These are phyloP conservation scores for Lochmaea capreae DNA, from an alignment of 2,888 invertebrate species.

Conservation along the genomic window DNA sequence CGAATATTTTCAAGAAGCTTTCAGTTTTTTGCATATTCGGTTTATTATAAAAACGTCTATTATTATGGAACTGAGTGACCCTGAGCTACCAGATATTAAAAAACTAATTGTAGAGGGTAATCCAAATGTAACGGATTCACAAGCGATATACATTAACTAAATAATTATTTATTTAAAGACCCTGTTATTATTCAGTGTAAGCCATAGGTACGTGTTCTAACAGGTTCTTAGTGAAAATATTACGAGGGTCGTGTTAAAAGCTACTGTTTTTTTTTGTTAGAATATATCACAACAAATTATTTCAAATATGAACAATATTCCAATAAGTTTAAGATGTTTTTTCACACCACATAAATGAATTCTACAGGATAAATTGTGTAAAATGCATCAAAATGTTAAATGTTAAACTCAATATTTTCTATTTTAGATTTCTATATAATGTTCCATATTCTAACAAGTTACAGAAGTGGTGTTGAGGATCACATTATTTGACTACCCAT, in stretches of 20 bases:
- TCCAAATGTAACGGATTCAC: slow-evolving; percentile 25
- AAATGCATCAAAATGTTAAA: neutral
- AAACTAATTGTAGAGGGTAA: slow-evolving; percentile 33
- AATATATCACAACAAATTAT: slow-evolving; percentile 10
- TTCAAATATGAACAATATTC: neutral
- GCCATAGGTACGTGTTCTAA: slow-evolving; percentile 32
- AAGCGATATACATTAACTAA: slow-evolving; percentile 15
- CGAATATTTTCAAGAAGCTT: slow-evolving; percentile 16
- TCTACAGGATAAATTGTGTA: neutral
- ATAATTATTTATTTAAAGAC: slow-evolving; percentile 30
- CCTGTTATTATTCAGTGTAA: slow-evolving; percentile 31
- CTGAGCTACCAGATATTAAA: slow-evolving; percentile 64
- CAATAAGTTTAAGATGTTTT: too few species aligned
- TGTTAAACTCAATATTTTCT: neutral
- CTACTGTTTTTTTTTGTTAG: slow-evolving; percentile 11
- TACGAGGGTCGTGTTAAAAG: slow-evolving; percentile 28
- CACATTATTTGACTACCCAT: neutral
- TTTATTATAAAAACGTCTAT: slow-evolving; percentile 55
- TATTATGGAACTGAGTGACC: slow-evolving; percentile 66
- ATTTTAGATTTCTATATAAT: neutral
- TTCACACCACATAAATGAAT: neutral
- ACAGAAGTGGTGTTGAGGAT: slow-evolving; percentile 2
- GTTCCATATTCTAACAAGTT: slow-evolving; percentile 1
- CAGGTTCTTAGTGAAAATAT: slow-evolving; percentile 16
- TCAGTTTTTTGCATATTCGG: slow-evolving; percentile 35